Conservation (phyloP, 1,140 invertebrate genomes). For the Lepidurus couesii region DNA sequence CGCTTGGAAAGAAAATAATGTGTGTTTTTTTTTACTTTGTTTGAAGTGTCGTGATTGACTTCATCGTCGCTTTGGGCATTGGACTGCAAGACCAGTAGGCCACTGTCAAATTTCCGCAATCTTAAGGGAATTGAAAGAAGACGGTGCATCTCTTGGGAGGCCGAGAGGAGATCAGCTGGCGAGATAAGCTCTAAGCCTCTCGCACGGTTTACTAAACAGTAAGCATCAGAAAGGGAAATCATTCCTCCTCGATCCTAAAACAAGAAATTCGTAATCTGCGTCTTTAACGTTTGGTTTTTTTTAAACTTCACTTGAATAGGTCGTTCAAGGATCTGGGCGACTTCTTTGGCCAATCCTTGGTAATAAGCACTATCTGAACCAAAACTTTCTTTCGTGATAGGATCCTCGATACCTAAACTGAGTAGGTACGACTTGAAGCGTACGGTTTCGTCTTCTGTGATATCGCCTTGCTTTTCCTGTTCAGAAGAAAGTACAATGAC, state of each 20-base stretch:
- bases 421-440: constrained; percentile 92
- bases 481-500: constrained; percentile 41
- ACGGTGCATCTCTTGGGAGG: constrained; percentile 64
- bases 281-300: background rate
- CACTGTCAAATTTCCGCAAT: constrained; percentile 78
- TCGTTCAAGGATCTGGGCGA: constrained; percentile 71
- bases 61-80: constrained; percentile 69
- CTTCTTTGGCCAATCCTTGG: constrained; percentile 75
- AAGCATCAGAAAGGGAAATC: constrained; percentile 93
- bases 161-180: constrained; percentile 89
- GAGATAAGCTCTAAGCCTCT: constrained; percentile 82
- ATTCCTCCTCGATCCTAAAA: constrained; percentile 84
- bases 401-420: constrained; percentile 94
- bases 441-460: constrained; percentile 95
- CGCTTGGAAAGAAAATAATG: constrained; percentile 27
- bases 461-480: constrained; percentile 87
- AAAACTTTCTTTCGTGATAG: constrained; percentile 85
- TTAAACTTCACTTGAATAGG: constrained; percentile 63
- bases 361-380: constrained; percentile 83
- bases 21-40: constrained; percentile 54
- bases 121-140: constrained; percentile 57
- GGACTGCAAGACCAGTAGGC: constrained; percentile 81
- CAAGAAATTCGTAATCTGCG: constrained; percentile 22
- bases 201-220: constrained; percentile 89
- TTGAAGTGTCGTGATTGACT: constrained; percentile 62